Conservation (phyloP, 2,888 invertebrate genomes). For the Enchytraeus crypticus region DNA sequence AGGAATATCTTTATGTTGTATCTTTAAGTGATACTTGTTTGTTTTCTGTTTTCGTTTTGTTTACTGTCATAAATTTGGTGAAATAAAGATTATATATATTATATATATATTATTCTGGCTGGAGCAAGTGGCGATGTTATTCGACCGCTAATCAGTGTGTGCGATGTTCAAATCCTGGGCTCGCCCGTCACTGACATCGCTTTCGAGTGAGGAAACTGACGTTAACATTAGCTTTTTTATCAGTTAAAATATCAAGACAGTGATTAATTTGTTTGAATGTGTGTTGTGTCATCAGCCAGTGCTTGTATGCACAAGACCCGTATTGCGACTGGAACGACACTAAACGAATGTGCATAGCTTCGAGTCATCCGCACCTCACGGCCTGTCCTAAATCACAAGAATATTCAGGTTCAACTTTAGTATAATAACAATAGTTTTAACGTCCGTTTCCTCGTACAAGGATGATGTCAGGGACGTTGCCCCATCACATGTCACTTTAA, state of each 20-base stretch:
- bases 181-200: no score
- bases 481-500: no score
- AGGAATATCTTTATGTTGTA: no score
- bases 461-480: no score
- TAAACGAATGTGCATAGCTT: conserved; percentile 47
- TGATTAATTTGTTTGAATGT: neutral
- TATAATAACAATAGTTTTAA: neutral
- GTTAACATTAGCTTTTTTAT: neutral
- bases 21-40: no score
- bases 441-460: no score
- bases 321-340: conserved; percentile 80
- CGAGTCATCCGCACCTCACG: conserved; percentile 66
- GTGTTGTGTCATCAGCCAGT: conserved; percentile 49
- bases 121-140: neutral
- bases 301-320: conserved; percentile 77
- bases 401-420: neutral
- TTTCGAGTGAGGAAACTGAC: no score
- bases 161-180: no score
- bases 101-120: neutral
- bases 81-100: no score
- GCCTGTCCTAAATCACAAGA: conserved; percentile 56
- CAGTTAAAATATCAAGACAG: neutral
- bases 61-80: no score
- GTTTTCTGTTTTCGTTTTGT: no score
- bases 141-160: no score